These are phyloP conservation scores for Drosophila ercepeae DNA, from an alignment of 1,140 invertebrate genomes.

Conservation along the genomic window DNA sequence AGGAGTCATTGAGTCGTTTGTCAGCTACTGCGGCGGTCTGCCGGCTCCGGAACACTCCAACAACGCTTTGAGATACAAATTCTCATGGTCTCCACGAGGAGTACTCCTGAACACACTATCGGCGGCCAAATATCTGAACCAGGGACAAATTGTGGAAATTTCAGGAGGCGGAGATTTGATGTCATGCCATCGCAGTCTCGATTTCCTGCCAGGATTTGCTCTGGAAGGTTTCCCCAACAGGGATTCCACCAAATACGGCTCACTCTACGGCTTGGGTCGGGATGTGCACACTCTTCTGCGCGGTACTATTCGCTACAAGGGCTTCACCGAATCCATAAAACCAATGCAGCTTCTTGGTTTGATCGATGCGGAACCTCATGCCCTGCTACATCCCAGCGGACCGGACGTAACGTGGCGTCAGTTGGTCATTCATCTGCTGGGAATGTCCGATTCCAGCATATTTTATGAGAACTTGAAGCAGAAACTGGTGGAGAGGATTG, in stretches of 20 bases:
- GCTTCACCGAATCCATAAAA: conserved; percentile 94
- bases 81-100: conserved; percentile 97
- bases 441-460: conserved; percentile 92
- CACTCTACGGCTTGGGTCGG: conserved; percentile 92
- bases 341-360: conserved; percentile 94
- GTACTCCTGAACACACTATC: conserved; percentile 95
- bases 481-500: conserved; percentile 90
- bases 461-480: conserved; percentile 97
- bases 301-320: conserved; percentile 95
- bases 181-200: conserved; percentile 89
- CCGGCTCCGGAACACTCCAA: conserved; percentile 97
- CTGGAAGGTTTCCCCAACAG: conserved; percentile 98
- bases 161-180: conserved; percentile 94
- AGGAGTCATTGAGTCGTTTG: conserved; percentile 95
- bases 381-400: conserved; percentile 95
- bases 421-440: conserved; percentile 93
- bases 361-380: conserved; percentile 93
- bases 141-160: conserved; percentile 95
- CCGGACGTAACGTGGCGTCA: conserved; percentile 98
- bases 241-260: conserved; percentile 95
- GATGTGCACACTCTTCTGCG: conserved; percentile 95
- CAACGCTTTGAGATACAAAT: conserved; percentile 98
- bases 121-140: conserved; percentile 93
- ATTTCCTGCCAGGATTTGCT: conserved; percentile 98
- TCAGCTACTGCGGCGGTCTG: conserved; percentile 98